Evolutionary conservation across 1,140 invertebrate species (phyloP).

Genomic region (Rhyzopertha dominica): DNA sequence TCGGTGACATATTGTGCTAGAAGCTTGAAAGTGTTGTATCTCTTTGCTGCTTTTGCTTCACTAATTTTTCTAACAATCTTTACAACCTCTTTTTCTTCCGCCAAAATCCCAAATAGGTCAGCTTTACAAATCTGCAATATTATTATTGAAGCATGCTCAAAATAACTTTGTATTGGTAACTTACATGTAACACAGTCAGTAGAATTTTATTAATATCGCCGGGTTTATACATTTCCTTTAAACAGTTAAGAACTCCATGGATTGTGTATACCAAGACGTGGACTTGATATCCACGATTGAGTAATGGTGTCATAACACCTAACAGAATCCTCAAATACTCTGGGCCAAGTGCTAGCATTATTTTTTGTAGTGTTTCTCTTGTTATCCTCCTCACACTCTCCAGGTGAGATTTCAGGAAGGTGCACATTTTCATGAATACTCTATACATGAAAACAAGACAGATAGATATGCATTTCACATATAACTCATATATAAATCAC

Average conservation of each 20-base stretch:
- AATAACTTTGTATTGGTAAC: conserved; percentile 16
- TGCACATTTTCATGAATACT: conserved; percentile 83
- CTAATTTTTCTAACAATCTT: conserved; percentile 75
- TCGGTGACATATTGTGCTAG: conserved; percentile 74
- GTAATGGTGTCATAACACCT: conserved; percentile 71
- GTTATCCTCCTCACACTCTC: conserved; percentile 80
- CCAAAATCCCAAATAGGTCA: conserved; percentile 81
- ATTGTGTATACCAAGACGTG: conserved; percentile 89
- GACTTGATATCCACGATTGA: conserved; percentile 88
- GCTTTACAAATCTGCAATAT: conserved; percentile 64
- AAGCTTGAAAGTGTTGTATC: conserved; percentile 80
- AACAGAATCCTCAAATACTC: conserved; percentile 73
- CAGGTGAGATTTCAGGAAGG: conserved; percentile 84
- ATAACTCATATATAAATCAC: conserved; percentile 1
- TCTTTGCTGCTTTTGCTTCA: conserved; percentile 80
- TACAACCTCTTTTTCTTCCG: conserved; percentile 88
- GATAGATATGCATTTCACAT: conserved; percentile 3
- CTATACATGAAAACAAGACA: conserved; percentile 51
- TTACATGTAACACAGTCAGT: conserved; percentile 72
- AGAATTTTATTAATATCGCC: conserved; percentile 76
- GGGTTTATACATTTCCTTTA: conserved; percentile 61
- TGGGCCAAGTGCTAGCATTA: conserved; percentile 80
- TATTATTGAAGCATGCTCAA: conserved; percentile 9
- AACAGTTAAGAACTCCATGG: conserved; percentile 70
- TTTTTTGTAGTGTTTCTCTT: conserved; percentile 83